These are phyloP conservation scores for Gnathonemus echidnorhynchus DNA, from an alignment of 2,113 vertebrate genomes.

Conservation along the genomic window DNA sequence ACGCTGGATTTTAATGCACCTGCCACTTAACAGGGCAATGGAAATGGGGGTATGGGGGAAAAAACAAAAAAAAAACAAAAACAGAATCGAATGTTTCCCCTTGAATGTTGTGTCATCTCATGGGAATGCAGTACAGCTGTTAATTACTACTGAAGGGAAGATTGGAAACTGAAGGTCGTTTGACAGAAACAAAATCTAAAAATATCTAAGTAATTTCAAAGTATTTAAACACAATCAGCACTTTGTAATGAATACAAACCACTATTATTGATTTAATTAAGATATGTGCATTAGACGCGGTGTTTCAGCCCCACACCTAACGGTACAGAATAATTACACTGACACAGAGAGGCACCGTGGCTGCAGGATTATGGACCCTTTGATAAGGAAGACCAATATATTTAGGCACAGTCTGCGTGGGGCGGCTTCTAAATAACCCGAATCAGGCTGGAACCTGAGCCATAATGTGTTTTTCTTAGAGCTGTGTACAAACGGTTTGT, in stretches of 20 bases:
- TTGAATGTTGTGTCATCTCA: constrained; percentile 38
- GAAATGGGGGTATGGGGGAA: not conserved
- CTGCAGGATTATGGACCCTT: not conserved
- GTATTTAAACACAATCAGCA: constrained; percentile 42
- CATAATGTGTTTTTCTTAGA: not conserved
- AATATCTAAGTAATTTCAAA: constrained; percentile 17
- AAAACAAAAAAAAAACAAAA: constrained; percentile 15
- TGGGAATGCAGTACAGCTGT: constrained; percentile 43
- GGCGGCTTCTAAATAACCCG: not conserved
- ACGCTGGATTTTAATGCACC: constrained; percentile 34
- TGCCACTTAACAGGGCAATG: constrained; percentile 4
- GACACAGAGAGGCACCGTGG: not conserved
- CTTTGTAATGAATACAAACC: constrained; percentile 40
- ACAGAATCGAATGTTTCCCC: constrained; percentile 29
- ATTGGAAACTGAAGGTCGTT: constrained; percentile 50
- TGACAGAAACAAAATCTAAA: constrained; percentile 31
- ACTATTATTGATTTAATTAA: constrained; percentile 55
- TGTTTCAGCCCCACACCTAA: not conserved
- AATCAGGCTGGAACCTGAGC: not conserved
- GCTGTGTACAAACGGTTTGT: not conserved
- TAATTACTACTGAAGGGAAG: constrained; percentile 54
- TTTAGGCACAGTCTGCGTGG: not conserved
- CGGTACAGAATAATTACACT: constrained; percentile 2
- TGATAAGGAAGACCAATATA: not conserved
- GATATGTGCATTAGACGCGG: constrained; percentile 36